Conservation (phyloP, 2,113 vertebrate species). For the Phyllostomus hastatus region DNA sequence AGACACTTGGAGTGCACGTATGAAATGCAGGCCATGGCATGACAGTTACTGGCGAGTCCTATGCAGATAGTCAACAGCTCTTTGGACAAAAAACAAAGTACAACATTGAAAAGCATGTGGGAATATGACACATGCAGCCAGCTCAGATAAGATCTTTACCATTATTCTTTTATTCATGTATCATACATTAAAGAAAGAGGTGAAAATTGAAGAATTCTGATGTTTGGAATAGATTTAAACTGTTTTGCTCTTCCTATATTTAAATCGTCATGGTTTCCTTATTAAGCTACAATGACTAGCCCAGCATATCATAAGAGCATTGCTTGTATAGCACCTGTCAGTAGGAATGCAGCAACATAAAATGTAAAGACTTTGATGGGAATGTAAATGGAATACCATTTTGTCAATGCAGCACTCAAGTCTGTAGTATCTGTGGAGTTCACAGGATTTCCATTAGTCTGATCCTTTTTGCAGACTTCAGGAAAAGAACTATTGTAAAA, state of each 20-base stretch:
- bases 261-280: conserved; percentile 46
- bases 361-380: conserved; percentile 58
- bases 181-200: background rate
- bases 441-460: conserved; percentile 52
- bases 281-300: conserved; percentile 38
- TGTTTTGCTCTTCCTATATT: conserved; percentile 21
- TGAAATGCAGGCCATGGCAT: background rate
- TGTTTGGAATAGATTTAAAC: conserved; percentile 27
- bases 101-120: background rate
- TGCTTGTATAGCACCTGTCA: conserved; percentile 60
- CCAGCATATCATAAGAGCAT: conserved; percentile 11
- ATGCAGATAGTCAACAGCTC: conserved; percentile 39
- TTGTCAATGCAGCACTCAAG: conserved; percentile 36
- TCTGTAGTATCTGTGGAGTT: background rate
- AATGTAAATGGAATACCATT: conserved; percentile 69
- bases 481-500: conserved; percentile 40
- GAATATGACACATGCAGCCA: background rate
- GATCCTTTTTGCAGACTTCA: conserved; percentile 47
- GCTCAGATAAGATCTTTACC: background rate
- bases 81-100: background rate
- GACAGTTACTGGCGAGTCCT: conserved; percentile 36
- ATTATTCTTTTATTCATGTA: conserved; percentile 32
- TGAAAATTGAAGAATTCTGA: conserved; percentile 9
- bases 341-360: conserved; percentile 60
- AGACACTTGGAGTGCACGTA: background rate